Percentiles rank a stretch among this genome's conserved stretches.
phyloP scores from a whole-genome alignment of 2,888 invertebrate genomes.

The Platerodrilus igneus region DNA sequence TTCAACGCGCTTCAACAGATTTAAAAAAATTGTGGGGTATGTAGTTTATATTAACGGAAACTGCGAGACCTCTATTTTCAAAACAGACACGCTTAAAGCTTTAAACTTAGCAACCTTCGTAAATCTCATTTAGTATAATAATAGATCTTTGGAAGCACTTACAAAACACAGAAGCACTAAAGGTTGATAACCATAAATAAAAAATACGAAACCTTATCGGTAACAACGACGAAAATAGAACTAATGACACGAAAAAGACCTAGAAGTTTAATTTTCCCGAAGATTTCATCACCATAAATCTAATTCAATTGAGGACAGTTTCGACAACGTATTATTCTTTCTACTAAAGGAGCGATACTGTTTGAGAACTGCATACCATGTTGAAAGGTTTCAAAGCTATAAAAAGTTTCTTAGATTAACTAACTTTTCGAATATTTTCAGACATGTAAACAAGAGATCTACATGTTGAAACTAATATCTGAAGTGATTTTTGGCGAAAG shows the following conservation, averaged over 20 bases:
- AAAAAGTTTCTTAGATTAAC: slow-evolving; percentile 13
- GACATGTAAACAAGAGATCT: too few relatives aligned
- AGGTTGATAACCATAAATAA: slow-evolving; percentile 23
- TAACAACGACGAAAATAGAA: slow-evolving; percentile 25
- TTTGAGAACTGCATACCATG: slow-evolving; percentile 19
- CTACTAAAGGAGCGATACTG: slow-evolving; percentile 21
- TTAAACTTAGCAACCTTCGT: slow-evolving; percentile 15
- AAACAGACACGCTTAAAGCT: too few relatives aligned
- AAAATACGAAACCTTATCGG: slow-evolving; percentile 24
- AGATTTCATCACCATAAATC: slow-evolving; percentile 47
- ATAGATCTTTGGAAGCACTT: background rate
- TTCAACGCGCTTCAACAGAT: too few relatives aligned
- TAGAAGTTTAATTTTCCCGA: slow-evolving; percentile 45
- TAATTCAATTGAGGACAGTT: slow-evolving; percentile 42
- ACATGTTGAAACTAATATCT: too few relatives aligned
- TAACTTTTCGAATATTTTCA: background rate
- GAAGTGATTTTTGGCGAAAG: too few relatives aligned
- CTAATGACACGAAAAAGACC: slow-evolving; percentile 35
- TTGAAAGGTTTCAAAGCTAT: slow-evolving; percentile 22
- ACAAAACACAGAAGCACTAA: slow-evolving; percentile 11
- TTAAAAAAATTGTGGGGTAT: too few relatives aligned
- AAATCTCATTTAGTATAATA: slow-evolving; percentile 12
- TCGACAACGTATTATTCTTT: slow-evolving; percentile 38
- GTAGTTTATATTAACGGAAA: too few relatives aligned
- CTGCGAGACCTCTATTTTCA: too few relatives aligned